phyloP scores from a whole-genome alignment of 1,140 invertebrate species.

The Neodiprion lecontei region DNA sequence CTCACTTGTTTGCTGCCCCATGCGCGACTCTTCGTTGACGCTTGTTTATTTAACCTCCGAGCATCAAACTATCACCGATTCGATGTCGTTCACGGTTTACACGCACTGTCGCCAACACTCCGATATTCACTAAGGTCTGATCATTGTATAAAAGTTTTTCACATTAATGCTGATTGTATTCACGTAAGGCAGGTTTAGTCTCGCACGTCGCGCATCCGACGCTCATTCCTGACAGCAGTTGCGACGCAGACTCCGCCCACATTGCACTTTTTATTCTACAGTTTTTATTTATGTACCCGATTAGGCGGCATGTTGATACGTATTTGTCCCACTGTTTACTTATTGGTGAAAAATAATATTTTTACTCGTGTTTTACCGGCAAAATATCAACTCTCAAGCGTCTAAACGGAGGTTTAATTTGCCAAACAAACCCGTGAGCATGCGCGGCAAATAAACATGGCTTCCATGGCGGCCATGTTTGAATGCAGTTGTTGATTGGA shows the following conservation, averaged over 20 bases:
- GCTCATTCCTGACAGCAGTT: conserved; percentile 11
- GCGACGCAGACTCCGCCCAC: conserved; percentile 39
- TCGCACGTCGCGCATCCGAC: conserved; percentile 2
- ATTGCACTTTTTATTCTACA: conserved; percentile 13
- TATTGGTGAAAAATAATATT: background rate
- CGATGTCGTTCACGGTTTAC: too few species aligned
- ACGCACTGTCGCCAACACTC: too few species aligned
- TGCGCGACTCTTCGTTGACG: conserved; percentile 17
- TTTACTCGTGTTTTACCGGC: background rate
- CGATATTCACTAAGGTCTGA: background rate
- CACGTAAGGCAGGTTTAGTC: background rate
- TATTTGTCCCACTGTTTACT: background rate
- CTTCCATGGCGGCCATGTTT: conserved; percentile 12
- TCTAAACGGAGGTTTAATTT: background rate
- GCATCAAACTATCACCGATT: too few species aligned
- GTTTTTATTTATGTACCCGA: background rate
- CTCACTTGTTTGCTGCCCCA: conserved; percentile 14
- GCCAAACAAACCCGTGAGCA: background rate
- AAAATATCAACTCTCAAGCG: background rate
- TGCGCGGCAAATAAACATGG: conserved; percentile 9
- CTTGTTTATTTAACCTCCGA: background rate
- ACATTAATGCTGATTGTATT: background rate
- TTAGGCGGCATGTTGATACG: background rate
- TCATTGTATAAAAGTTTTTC: background rate
- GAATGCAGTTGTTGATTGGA: background rate